phyloP scores from a whole-genome alignment of 1,140 invertebrate genomes.

The Listronotus bonariensis region DNA sequence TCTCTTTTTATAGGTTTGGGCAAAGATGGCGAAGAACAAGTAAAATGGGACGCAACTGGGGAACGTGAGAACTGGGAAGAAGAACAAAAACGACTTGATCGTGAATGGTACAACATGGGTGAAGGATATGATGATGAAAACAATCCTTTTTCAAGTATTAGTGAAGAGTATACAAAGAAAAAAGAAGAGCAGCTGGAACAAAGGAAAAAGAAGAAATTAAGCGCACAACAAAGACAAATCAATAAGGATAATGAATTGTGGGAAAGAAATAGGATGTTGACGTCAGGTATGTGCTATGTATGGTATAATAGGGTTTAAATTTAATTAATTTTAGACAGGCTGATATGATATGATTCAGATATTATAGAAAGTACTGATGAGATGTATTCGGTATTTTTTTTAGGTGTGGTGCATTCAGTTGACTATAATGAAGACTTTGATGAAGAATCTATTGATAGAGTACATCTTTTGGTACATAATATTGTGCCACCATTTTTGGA shows the following conservation, averaged over 20 bases:
- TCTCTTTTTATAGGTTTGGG: slow-evolving; percentile 30
- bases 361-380: no score
- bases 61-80: slow-evolving; percentile 88
- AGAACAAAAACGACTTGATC: slow-evolving; percentile 89
- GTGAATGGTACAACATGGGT: slow-evolving; percentile 97
- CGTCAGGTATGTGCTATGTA: slow-evolving; percentile 70
- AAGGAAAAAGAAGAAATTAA: slow-evolving; percentile 87
- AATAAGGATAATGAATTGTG: slow-evolving; percentile 98
- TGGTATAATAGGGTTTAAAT: not conserved
- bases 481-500: slow-evolving; percentile 99
- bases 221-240: slow-evolving; percentile 91
- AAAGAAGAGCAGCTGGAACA: slow-evolving; percentile 92
- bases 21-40: slow-evolving; percentile 53
- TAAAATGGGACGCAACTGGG: slow-evolving; percentile 64
- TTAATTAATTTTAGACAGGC: not conserved
- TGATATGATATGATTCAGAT: no score
- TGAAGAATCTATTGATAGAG: slow-evolving; percentile 88
- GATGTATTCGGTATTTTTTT: slow-evolving; percentile 11
- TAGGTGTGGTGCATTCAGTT: slow-evolving; percentile 86
- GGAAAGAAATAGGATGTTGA: slow-evolving; percentile 98
- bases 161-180: slow-evolving; percentile 87
- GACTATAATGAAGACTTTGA: slow-evolving; percentile 92
- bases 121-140: slow-evolving; percentile 92
- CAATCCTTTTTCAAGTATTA: slow-evolving; percentile 89
- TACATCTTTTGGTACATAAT: slow-evolving; percentile 97